A percentile compares a stretch with the other conserved stretches of the same genome.
Conservation (phyloP, 1,140 invertebrate genomes). For the Cydia fagiglandana region DNA sequence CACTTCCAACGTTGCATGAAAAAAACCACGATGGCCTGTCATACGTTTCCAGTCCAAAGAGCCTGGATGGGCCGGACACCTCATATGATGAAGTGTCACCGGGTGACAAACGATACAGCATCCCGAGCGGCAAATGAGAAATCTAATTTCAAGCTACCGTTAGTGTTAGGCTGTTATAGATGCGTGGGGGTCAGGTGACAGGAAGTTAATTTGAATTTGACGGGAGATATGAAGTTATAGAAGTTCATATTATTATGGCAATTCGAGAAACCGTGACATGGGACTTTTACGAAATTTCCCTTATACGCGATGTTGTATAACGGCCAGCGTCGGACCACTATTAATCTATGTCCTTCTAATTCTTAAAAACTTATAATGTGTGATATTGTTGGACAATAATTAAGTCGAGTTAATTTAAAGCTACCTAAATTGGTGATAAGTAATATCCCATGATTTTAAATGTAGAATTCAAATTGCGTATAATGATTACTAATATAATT, state of each 20-base stretch:
- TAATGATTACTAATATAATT: too few relatives aligned
- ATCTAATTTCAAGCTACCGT: slow-evolving; percentile 67
- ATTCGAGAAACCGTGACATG: too few relatives aligned
- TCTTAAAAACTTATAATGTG: too few relatives aligned
- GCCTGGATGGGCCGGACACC: slow-evolving; percentile 57
- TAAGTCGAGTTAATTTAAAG: too few relatives aligned
- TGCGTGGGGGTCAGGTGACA: slow-evolving; percentile 36
- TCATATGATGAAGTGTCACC: slow-evolving; percentile 72
- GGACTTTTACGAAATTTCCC: too few relatives aligned
- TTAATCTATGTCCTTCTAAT: too few relatives aligned
- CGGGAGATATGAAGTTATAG: not conserved
- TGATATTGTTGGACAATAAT: too few relatives aligned
- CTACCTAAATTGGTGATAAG: too few relatives aligned
- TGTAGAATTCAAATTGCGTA: too few relatives aligned
- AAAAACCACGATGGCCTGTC: slow-evolving; percentile 47
- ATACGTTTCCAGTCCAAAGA: slow-evolving; percentile 59
- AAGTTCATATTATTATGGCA: slow-evolving; percentile 42
- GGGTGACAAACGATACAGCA: slow-evolving; percentile 65
- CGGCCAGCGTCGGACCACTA: too few relatives aligned
- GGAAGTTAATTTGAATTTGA: slow-evolving; percentile 15
- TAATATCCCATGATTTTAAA: too few relatives aligned
- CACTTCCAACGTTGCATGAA: slow-evolving; percentile 22
- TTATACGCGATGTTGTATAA: too few relatives aligned
- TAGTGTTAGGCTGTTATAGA: slow-evolving; percentile 36
- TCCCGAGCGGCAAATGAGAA: slow-evolving; percentile 66